Evolutionary conservation across 2,113 vertebrate species (phyloP).

Genomic region (Notechis scutatus): DNA sequence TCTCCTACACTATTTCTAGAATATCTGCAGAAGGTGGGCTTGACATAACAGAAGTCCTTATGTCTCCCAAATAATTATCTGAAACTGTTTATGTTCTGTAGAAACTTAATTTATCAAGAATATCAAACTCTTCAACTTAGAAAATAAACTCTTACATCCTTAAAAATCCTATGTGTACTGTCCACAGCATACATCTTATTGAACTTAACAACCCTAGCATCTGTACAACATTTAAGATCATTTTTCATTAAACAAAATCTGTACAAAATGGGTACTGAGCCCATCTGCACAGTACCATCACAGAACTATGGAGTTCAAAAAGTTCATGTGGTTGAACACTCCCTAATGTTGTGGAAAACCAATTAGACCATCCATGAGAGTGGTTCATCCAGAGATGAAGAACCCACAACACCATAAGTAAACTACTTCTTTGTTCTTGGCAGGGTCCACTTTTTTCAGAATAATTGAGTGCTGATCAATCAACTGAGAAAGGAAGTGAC

Average conservation of each 20-base stretch:
- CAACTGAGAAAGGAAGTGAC: neutral
- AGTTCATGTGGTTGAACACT: neutral
- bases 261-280: too few relatives aligned
- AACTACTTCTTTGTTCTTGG: neutral
- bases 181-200: neutral
- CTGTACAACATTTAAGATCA: neutral
- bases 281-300: neutral
- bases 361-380: neutral
- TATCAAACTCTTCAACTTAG: neutral
- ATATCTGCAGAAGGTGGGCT: neutral
- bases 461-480: neutral
- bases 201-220: neutral
- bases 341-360: neutral
- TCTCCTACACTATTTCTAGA: neutral
- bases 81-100: neutral
- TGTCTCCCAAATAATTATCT: neutral
- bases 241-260: neutral
- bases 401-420: neutral
- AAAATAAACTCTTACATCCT: neutral
- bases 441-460: neutral
- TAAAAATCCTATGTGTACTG: neutral
- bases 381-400: neutral
- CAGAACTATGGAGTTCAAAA: neutral
- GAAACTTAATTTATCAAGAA: neutral
- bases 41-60: neutral